Evolutionary conservation across 2,113 vertebrate genomes (phyloP), one percentile per base, ranked within the genome.

Genomic region (Serinus canaria): DNA sequence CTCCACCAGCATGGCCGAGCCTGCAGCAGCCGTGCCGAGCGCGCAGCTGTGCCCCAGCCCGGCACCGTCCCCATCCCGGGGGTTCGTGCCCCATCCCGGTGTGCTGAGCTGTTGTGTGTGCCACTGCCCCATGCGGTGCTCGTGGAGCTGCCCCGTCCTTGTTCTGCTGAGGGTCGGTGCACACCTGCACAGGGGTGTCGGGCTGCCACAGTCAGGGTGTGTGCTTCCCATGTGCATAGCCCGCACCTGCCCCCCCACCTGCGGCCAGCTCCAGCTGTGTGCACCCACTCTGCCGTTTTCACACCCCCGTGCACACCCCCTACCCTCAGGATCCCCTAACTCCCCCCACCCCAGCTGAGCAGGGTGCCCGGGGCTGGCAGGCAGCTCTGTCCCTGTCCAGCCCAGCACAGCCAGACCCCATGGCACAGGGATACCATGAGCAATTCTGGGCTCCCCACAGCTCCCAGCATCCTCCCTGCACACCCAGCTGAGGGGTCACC

Each of bases 351-450:
- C 23, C 41, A 22, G n/a, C 44, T 21, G 14, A 87, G 17, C 9
- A 1, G 23, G 23, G 44, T 33, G 50, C 27, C 35, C 3, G 0
- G 2, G 28, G 64, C 53, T 22, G 62, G 37, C 50, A 33, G 47
- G 63, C 4, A 1, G 66, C 31, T 62, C 80, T 41, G 13, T 69
- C 70, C 75, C 80, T 41, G 13, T 69, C 70, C 75, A 10, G 56
- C 33, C 55, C 23, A 19, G 22, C 52, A 44, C 46, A 39, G 46
- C n/a, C 53, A 3, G 18, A 25, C 20, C 24, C 33, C 13, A 0
- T 0, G 1, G 60, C 75, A 31, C 13, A 0, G 31, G 43, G n/a
- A 7, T 13, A 43, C 18, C 20, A 0, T 0, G 16, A 69, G 55
- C 2, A 6, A 4, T 49, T 56, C 46, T 30, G 70, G 37, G 50